Conservation (phyloP, 2,113 vertebrate genomes). For the Elaphurus davidianus region DNA sequence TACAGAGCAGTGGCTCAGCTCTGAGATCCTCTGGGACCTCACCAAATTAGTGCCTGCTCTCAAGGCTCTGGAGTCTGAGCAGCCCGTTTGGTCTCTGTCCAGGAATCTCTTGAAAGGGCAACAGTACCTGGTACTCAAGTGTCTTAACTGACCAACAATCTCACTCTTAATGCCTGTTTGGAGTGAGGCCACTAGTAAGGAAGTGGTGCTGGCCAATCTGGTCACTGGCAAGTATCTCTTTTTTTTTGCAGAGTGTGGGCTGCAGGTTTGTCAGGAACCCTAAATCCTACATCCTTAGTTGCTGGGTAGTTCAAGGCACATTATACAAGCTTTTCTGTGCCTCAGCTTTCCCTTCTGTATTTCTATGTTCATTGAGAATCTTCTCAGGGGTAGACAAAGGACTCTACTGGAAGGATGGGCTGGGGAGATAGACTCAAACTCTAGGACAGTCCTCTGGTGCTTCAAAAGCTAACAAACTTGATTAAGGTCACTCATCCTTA, state of each 20-base stretch:
- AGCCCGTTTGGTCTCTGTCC: neutral
- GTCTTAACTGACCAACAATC: neutral
- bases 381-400: neutral
- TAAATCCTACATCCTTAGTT: neutral
- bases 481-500: conserved; percentile 43
- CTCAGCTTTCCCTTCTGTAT: neutral
- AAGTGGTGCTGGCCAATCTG: neutral
- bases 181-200: neutral
- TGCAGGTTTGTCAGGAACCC: neutral
- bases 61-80: neutral
- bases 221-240: neutral
- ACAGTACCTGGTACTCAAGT: neutral
- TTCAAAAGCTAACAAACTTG: conserved; percentile 15
- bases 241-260: neutral
- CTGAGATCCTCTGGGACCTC: neutral
- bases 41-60: neutral
- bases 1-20: neutral
- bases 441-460: neutral
- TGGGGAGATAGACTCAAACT: neutral
- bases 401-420: neutral
- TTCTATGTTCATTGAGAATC: neutral
- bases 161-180: neutral
- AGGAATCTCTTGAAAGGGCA: neutral
- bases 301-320: neutral
- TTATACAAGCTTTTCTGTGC: neutral